Conservation (phyloP, 2,888 invertebrate genomes). For the Azorinus chamasolen region DNA sequence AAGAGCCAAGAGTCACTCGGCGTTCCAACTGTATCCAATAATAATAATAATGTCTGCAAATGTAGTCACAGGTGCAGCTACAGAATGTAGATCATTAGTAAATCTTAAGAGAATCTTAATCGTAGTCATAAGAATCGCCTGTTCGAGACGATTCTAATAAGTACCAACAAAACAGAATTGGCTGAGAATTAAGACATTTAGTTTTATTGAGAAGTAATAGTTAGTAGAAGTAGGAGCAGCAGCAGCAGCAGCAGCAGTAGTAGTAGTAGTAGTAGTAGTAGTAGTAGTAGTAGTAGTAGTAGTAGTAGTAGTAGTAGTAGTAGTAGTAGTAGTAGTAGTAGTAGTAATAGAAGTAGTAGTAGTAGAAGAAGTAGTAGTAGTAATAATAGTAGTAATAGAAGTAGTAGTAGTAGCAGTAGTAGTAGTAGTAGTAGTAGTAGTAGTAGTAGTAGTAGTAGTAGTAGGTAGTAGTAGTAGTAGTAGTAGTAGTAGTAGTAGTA, state of each 20-base stretch:
- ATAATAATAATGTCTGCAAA: too few species aligned
- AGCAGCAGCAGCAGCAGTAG: neutral
- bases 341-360: neutral
- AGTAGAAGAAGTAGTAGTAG: too few species aligned
- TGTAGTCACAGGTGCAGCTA: too few species aligned
- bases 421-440: neutral
- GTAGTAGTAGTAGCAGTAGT: neutral
- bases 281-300: neutral
- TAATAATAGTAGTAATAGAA: neutral
- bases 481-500: neutral
- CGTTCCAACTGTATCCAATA: too few species aligned
- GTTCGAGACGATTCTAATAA: too few species aligned
- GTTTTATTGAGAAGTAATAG: too few species aligned
- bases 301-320: neutral
- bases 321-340: neutral
- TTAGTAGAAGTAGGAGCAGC: neutral
- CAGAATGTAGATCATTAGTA: too few species aligned
- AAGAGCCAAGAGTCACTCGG: too few species aligned
- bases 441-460: neutral
- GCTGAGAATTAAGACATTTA: too few species aligned
- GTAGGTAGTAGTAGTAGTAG: neutral
- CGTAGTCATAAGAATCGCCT: too few species aligned
- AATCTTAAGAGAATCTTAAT: too few species aligned
- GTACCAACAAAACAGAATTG: too few species aligned
- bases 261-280: neutral